Evolutionary conservation across 2,113 vertebrate species (phyloP).

Genomic region (Prochilodus magdalenae): DNA sequence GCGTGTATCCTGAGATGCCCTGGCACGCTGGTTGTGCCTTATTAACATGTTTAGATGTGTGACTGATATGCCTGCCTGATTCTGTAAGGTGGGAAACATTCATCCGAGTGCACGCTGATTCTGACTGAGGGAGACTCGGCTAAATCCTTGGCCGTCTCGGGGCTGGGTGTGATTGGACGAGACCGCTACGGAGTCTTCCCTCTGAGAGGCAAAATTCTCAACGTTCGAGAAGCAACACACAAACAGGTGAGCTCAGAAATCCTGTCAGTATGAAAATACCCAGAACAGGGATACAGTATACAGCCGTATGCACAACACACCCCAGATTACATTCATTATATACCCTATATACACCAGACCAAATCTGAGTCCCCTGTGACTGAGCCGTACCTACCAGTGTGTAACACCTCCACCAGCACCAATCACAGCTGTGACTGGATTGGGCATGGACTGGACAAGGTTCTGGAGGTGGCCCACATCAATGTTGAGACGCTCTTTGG

Average conservation of each 20-base stretch:
- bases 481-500: too few species aligned
- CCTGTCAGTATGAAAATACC: neutral
- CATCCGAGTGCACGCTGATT: constrained; percentile 95
- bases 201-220: constrained; percentile 97
- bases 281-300: too few species aligned
- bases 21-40: neutral
- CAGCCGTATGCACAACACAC: too few species aligned
- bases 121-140: constrained; percentile 98
- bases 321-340: too few species aligned
- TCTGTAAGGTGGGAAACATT: constrained; percentile 92
- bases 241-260: constrained; percentile 85
- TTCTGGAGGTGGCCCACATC: too few species aligned
- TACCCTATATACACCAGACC: too few species aligned
- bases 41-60: neutral
- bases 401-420: too few species aligned
- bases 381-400: too few species aligned
- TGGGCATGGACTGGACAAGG: too few species aligned
- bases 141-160: constrained; percentile 96
- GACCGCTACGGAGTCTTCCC: constrained; percentile 98
- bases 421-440: too few species aligned
- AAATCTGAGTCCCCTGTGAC: too few species aligned
- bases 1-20: too few species aligned
- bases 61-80: neutral
- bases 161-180: constrained; percentile 93
- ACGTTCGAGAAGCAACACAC: constrained; percentile 97